Conservation (phyloP, 2,888 invertebrate genomes). For the Crepidodera aurea region DNA sequence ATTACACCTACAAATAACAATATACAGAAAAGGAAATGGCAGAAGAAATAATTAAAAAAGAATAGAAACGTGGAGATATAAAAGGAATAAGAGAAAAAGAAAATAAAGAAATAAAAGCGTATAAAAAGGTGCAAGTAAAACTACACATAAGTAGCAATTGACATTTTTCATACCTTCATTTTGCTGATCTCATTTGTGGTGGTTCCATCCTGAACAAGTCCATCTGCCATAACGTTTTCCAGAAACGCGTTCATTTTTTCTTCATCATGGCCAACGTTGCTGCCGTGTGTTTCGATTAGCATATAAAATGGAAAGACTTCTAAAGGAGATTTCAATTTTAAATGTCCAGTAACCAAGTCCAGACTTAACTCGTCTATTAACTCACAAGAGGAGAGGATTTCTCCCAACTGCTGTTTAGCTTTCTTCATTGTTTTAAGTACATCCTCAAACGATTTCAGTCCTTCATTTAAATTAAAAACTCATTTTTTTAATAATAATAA, state of each 20-base stretch:
- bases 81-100: too few species aligned
- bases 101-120: too few species aligned
- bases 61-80: too few species aligned
- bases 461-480: constrained; percentile 60
- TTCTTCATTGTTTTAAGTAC: constrained; percentile 78
- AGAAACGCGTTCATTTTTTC: constrained; percentile 86
- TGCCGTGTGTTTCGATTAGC: constrained; percentile 88
- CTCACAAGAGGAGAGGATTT: constrained; percentile 95
- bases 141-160: too few species aligned
- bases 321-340: constrained; percentile 70
- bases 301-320: constrained; percentile 81
- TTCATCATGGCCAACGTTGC: constrained; percentile 82
- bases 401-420: constrained; percentile 80
- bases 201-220: constrained; percentile 82
- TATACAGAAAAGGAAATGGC: too few species aligned
- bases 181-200: constrained; percentile 84
- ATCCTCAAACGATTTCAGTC: constrained; percentile 79
- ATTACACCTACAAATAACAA: too few species aligned
- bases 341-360: constrained; percentile 70
- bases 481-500: too few species aligned
- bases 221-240: constrained; percentile 73
- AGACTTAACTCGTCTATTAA: constrained; percentile 85
- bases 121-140: too few species aligned
- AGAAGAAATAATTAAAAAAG: too few species aligned
- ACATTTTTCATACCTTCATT: constrained; percentile 73